Evolutionary conservation across 2,888 invertebrate species (phyloP).

Genomic region (Fragum whitleyi): DNA sequence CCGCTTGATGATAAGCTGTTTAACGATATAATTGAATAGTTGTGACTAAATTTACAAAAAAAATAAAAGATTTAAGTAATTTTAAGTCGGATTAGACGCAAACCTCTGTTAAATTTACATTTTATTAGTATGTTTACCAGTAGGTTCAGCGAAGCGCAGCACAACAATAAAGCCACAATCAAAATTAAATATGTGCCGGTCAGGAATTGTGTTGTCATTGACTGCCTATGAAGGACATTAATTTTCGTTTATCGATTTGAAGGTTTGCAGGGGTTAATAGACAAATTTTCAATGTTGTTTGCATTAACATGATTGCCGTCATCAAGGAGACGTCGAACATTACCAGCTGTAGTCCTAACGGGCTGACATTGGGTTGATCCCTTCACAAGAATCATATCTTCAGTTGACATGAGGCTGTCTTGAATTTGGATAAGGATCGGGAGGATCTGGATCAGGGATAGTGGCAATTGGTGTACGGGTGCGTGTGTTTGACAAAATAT

Average conservation of each 20-base stretch:
- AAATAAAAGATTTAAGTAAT: no score
- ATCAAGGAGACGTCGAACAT: background rate
- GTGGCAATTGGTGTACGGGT: constrained; percentile 11
- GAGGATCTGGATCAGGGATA: background rate
- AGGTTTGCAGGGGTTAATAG: no score
- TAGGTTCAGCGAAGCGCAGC: no score
- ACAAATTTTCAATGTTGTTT: no score
- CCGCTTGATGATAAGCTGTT: background rate
- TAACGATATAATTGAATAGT: no score
- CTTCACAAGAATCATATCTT: background rate
- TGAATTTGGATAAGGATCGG: background rate
- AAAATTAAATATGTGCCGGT: no score
- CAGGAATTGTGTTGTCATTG: background rate
- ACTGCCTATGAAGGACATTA: background rate
- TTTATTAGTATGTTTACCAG: no score
- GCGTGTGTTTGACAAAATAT: constrained; percentile 31
- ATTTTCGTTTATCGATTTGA: no score
- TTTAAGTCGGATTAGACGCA: no score
- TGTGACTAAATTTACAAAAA: no score
- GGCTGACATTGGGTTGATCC: background rate
- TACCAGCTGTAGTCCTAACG: background rate
- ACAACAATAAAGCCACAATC: no score
- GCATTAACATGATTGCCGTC: background rate
- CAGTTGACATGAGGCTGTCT: background rate
- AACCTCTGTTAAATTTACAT: no score